These are phyloP conservation scores for Nebria brevicollis DNA, from an alignment of 2,888 invertebrate genomes.

Conservation along the genomic window DNA sequence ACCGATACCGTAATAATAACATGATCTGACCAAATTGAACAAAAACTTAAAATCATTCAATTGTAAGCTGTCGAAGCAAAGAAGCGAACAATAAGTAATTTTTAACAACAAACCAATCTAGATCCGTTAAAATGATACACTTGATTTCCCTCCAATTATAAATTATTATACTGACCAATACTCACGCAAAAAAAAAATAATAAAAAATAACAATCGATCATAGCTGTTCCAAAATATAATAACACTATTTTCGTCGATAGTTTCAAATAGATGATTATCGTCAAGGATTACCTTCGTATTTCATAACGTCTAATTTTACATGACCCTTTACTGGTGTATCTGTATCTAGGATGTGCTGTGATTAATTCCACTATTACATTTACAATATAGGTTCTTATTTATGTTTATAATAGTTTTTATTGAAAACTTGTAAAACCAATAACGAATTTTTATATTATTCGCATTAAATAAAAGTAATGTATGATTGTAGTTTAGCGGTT, in stretches of 20 bases:
- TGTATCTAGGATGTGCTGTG: background rate
- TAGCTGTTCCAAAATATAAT: background rate
- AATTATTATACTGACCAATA: background rate
- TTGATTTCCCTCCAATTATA: background rate
- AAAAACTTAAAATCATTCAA: background rate
- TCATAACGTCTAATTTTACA: background rate
- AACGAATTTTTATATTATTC: too few relatives aligned
- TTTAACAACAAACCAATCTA: background rate
- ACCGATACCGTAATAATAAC: background rate
- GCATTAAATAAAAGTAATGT: too few relatives aligned
- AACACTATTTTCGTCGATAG: background rate
- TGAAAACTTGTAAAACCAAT: too few relatives aligned
- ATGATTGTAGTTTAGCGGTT: too few relatives aligned
- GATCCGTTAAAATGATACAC: background rate
- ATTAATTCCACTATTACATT: background rate
- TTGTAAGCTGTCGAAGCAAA: background rate
- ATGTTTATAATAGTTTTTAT: too few relatives aligned
- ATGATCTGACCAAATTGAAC: background rate
- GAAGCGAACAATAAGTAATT: background rate
- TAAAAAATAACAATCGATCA: background rate
- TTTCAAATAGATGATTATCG: background rate
- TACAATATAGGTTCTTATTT: background rate
- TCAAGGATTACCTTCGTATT: background rate
- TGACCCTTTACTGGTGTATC: background rate
- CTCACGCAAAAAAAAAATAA: background rate